Percentiles rank a stretch among this genome's conserved stretches.
Conservation (phyloP, 2,113 vertebrate species). For the Actenoides lindsayi region DNA sequence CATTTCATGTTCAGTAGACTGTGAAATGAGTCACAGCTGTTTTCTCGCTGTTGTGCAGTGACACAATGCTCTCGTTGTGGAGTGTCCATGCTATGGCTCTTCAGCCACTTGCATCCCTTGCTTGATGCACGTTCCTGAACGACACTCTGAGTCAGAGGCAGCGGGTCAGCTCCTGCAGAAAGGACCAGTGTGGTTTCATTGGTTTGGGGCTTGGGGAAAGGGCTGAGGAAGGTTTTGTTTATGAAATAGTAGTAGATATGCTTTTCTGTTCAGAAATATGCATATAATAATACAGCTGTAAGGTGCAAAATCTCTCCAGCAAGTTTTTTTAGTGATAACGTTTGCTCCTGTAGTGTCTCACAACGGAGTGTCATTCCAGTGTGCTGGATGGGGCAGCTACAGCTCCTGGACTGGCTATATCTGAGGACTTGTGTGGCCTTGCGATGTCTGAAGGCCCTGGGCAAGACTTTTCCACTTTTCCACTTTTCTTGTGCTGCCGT, state of each 20-base stretch:
- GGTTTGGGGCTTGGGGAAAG: neutral
- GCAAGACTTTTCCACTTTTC: neutral
- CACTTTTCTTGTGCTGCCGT: neutral
- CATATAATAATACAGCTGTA: neutral
- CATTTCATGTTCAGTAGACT: conserved; percentile 44
- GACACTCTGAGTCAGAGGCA: neutral
- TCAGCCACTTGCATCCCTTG: neutral
- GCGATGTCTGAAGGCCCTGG: neutral
- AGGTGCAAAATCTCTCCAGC: neutral
- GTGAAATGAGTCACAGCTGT: conserved; percentile 38
- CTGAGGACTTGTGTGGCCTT: neutral
- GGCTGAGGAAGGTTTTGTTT: neutral
- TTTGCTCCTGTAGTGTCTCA: neutral
- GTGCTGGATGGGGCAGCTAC: neutral
- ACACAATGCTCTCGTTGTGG: neutral
- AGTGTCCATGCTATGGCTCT: neutral
- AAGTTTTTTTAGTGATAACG: neutral
- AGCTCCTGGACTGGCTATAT: neutral
- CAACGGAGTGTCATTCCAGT: neutral
- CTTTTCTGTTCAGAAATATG: neutral
- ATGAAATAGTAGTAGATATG: neutral
- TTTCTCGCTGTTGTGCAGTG: neutral
- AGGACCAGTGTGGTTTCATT: neutral
- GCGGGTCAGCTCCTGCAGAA: neutral
- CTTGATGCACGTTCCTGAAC: fast-evolving